Evolutionary conservation across 2,113 vertebrate species (phyloP), one percentile per base, ranked within the genome.

Genomic region (Enhydra lutris): DNA sequence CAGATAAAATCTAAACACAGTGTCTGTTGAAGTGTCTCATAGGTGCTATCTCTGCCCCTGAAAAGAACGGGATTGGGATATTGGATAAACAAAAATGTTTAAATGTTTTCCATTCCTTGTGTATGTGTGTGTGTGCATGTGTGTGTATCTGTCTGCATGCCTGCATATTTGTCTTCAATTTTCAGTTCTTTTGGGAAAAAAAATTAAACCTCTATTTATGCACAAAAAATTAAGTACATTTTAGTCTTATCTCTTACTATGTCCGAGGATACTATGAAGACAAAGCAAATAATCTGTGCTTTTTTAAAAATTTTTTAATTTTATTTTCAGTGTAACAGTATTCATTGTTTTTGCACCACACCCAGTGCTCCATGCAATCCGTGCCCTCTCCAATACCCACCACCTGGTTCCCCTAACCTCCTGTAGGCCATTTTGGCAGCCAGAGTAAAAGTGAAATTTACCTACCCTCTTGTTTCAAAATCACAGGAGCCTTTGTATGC

Each of bases 1-100:
- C 34, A 71, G 4, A 88, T 78, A 20, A 97, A 88, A 92, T 96
- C 47, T 91, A 85, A 86, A 93, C 65, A 91, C 1, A 0, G 10
- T 73, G 12, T 73, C 63, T 88, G 57, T 55, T 92, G 29, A 76
- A 91, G 65, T 63, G 36, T 15, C 93, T 93, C 45, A 6, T 34
- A 34, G 55, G 3, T 59, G 3, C 47, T 87, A 15, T 69, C 18
- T 83, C 50, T 63, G 31, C 42, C 26, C 20, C 79, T 82, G 50
- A 39, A 76, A 91, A 67, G 14, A 91, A 59, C 2, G 91, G 10
- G 4, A 34, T 14, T 42, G 1, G 24, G 3, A 0, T 73, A 45
- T 11, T 73, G 3, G 47, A 65, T 86, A 4, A 3, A 74, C 3
- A 63, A 78, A 86, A 90, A 86, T 71, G 21, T 8, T 71, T 85